Conservation (phyloP, 2,797 vertebrate species). For the Ctenochaetus hawaiiensis region DNA sequence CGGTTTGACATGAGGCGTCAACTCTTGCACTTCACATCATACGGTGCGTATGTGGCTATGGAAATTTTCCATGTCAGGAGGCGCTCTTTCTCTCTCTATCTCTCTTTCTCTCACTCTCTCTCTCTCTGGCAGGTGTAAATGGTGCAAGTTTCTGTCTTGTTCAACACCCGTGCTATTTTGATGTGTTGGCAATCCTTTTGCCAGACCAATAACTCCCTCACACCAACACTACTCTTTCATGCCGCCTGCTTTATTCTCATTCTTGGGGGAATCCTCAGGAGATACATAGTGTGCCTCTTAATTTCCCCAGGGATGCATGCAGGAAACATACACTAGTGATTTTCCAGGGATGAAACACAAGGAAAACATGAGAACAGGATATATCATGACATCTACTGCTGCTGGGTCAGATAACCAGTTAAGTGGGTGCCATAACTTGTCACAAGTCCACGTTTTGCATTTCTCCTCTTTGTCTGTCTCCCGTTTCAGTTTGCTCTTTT, state of each 20-base stretch:
- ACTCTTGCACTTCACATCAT: constrained; percentile 64
- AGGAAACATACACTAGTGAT: constrained; percentile 87
- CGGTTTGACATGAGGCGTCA: constrained; percentile 69
- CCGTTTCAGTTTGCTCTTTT: constrained; percentile 69
- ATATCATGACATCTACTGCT: constrained; percentile 74
- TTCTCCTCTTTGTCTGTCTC: constrained; percentile 61
- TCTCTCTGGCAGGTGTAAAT: constrained; percentile 82
- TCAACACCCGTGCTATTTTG: constrained; percentile 84
- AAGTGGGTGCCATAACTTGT: constrained; percentile 78
- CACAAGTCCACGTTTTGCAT: constrained; percentile 66
- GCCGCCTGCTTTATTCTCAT: constrained; percentile 85
- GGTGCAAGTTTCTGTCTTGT: constrained; percentile 84
- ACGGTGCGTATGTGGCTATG: constrained; percentile 55
- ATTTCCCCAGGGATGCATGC: constrained; percentile 86
- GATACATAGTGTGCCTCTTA: constrained; percentile 86
- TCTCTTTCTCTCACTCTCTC: constrained; percentile 33
- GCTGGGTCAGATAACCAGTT: constrained; percentile 79
- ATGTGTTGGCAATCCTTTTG: constrained; percentile 85
- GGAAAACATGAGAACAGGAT: constrained; percentile 79
- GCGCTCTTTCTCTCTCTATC: constrained; percentile 38
- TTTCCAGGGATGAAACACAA: constrained; percentile 84
- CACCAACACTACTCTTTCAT: constrained; percentile 86
- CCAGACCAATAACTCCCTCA: constrained; percentile 85
- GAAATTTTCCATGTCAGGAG: constrained; percentile 68
- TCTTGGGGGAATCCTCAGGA: constrained; percentile 83